These are phyloP conservation scores for Lampropteryx suffumata DNA, from an alignment of 2,888 invertebrate genomes.

Conservation along the genomic window DNA sequence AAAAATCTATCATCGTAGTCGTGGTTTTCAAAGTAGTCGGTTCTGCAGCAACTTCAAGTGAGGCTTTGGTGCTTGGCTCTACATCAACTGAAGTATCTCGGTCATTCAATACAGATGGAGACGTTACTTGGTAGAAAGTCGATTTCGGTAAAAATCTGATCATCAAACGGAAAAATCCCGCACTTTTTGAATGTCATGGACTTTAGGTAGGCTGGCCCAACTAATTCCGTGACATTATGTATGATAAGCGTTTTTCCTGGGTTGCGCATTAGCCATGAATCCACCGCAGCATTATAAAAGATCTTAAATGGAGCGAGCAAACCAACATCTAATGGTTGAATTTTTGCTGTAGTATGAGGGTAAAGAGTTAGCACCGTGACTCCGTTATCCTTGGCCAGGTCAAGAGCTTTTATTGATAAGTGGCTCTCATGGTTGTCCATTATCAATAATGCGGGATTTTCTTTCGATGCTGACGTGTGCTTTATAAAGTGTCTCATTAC, in stretches of 20 bases:
- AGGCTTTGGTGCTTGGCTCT: not conserved
- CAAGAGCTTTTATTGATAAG: conserved; percentile 33
- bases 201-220: conserved; percentile 14
- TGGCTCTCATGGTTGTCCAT: conserved; percentile 55
- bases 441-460: conserved; percentile 41
- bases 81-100: conserved; percentile 8
- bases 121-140: conserved; percentile 33
- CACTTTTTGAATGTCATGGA: conserved; percentile 30
- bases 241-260: conserved; percentile 13
- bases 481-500: conserved; percentile 37
- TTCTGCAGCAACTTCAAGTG: no score
- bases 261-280: conserved; percentile 12
- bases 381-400: conserved; percentile 46
- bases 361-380: conserved; percentile 54
- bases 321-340: conserved; percentile 53
- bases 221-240: conserved; percentile 19
- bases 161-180: conserved; percentile 48
- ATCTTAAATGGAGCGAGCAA: conserved; percentile 47
- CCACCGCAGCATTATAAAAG: conserved; percentile 20
- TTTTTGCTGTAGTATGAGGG: conserved; percentile 55
- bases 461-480: conserved; percentile 34
- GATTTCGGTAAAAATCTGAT: conserved; percentile 41
- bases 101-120: no score
- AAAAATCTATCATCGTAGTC: no score
- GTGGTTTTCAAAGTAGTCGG: no score